Percentiles rank a stretch among this genome's conserved stretches.
Evolutionary conservation across 1,140 invertebrate genomes (phyloP).

Genomic region (Lordiphosa collinella): DNA sequence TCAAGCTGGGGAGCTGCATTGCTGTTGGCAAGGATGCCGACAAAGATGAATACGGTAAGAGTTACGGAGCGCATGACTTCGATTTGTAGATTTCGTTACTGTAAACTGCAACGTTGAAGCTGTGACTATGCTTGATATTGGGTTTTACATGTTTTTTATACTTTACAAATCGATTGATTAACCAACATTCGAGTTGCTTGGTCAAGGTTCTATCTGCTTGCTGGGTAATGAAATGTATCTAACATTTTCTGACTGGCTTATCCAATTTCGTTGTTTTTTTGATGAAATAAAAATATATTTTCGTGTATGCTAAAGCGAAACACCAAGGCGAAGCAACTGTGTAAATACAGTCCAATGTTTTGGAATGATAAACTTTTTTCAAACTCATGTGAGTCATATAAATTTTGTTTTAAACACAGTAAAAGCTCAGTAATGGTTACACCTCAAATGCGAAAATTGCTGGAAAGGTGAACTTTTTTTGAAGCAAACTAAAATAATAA

Average conservation of each 20-base stretch:
- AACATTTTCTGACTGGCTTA: too few species aligned
- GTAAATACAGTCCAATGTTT: constrained; percentile 4
- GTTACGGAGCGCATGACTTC: constrained; percentile 28
- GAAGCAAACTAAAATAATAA: too few species aligned
- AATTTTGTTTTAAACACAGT: neutral
- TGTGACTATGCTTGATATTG: constrained; percentile 21
- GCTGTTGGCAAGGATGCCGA: constrained; percentile 21
- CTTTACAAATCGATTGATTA: constrained; percentile 2
- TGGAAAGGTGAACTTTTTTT: too few species aligned
- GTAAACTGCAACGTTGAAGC: constrained; percentile 5
- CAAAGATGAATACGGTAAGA: constrained; percentile 24
- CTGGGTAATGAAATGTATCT: too few species aligned
- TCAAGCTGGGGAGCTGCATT: constrained; percentile 26
- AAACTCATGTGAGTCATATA: constrained; percentile 2
- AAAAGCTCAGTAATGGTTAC: neutral
- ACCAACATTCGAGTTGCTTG: neutral
- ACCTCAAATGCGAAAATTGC: too few species aligned
- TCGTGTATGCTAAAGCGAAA: neutral
- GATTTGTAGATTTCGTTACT: constrained; percentile 16
- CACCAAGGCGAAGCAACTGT: neutral
- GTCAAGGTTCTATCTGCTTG: neutral
- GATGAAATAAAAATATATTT: too few species aligned
- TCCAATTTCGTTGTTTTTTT: too few species aligned
- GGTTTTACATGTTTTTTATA: constrained; percentile 23
- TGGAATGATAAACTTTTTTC: neutral